phyloP scores from a whole-genome alignment of 2,113 vertebrate species.

The Paramormyrops kingsleyae region DNA sequence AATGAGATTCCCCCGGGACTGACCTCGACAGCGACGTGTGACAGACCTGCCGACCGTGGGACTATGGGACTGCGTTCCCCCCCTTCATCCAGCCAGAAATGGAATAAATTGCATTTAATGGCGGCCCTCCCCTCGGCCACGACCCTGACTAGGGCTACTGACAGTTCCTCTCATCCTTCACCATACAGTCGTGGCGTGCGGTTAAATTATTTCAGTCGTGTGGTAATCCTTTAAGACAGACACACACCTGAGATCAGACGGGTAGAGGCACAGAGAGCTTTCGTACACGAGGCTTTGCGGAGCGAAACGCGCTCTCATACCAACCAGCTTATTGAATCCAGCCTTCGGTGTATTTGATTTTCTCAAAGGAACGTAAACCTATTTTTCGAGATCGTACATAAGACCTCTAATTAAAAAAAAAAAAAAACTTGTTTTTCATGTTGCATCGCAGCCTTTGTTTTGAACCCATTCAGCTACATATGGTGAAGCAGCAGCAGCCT shows the following conservation, averaged over 20 bases:
- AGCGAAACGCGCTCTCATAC: neutral
- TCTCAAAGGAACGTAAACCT: neutral
- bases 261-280: neutral
- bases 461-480: neutral
- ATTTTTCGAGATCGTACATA: neutral
- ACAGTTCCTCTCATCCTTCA: neutral
- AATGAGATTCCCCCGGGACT: neutral
- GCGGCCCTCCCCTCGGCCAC: neutral
- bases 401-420: neutral
- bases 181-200: neutral
- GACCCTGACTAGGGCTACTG: neutral
- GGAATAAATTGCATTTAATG: conserved; percentile 40
- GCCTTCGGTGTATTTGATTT: neutral
- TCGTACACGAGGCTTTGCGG: neutral
- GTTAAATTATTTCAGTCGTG: neutral
- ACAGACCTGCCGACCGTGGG: neutral
- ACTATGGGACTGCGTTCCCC: neutral
- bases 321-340: neutral
- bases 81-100: conserved; percentile 22
- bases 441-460: neutral
- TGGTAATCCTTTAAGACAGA: neutral
- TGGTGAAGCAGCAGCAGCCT: neutral
- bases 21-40: neutral
- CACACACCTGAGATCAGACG: neutral
- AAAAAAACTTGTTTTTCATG: neutral